A percentile compares a stretch with the other conserved stretches of the same genome.
These are phyloP conservation scores for Heliconius charithonia DNA, from an alignment of 2,888 invertebrate species.

Conservation along the genomic window DNA sequence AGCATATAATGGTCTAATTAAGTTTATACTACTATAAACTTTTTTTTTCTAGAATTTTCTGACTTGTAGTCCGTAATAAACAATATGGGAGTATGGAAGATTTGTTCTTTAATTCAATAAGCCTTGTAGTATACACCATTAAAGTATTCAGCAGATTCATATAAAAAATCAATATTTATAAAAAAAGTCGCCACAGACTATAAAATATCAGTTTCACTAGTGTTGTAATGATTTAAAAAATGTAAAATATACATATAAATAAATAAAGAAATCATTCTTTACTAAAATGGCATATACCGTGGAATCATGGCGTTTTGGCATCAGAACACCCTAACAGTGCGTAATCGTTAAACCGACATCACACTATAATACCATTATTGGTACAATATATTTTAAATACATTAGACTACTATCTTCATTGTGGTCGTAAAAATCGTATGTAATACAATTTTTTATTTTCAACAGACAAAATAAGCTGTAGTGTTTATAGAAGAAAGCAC, in stretches of 20 bases:
- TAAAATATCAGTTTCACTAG: neutral
- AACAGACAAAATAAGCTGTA: constrained; percentile 21
- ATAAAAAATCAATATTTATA: neutral
- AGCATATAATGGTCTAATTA: constrained; percentile 6
- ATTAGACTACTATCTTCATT: constrained; percentile 23
- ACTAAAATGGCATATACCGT: constrained; percentile 35
- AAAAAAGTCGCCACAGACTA: neutral
- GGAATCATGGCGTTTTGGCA: constrained; percentile 42
- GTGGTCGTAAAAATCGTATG: constrained; percentile 31
- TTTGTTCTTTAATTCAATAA: constrained; percentile 22
- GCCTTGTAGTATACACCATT: constrained; percentile 31
- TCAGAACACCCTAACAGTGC: constrained; percentile 48
- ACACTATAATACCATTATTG: constrained; percentile 38
- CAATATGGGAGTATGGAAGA: constrained; percentile 30
- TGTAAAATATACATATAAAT: constrained; percentile 1
- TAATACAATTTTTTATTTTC: constrained; percentile 35
- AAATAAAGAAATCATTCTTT: constrained; percentile 1
- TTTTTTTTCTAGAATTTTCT: neutral
- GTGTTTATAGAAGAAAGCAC: constrained; percentile 10
- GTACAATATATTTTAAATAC: constrained; percentile 36
- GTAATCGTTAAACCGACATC: constrained; percentile 45
- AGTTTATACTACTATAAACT: constrained; percentile 10
- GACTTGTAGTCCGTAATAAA: neutral
- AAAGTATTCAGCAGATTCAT: constrained; percentile 1
- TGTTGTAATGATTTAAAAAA: neutral